Percentiles rank a stretch among this genome's conserved stretches.
These are phyloP conservation scores for Wiebesia pumilae DNA, from an alignment of 1,140 invertebrate genomes.

Conservation along the genomic window DNA sequence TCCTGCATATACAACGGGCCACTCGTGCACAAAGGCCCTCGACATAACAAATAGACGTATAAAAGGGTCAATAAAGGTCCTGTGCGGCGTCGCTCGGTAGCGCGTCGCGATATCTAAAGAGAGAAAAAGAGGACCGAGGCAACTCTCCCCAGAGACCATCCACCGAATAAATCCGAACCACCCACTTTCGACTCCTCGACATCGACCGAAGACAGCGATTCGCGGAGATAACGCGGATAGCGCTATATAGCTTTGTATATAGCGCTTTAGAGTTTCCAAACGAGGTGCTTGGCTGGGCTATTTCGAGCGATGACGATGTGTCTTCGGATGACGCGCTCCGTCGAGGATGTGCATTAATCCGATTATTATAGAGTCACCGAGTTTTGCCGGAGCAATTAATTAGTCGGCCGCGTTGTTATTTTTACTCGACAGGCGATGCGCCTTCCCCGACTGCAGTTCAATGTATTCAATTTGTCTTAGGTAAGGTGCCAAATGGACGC, in stretches of 20 bases:
- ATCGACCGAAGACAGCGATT: not conserved
- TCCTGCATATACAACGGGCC: constrained; percentile 65
- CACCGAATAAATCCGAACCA: constrained; percentile 42
- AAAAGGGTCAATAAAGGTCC: constrained; percentile 75
- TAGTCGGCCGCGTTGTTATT: no score
- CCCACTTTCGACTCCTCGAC: not conserved
- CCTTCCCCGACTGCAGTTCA: no score
- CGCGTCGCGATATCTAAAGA: not conserved
- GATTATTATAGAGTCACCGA: not conserved
- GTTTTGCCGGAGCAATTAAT: no score
- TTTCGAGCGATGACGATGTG: not conserved
- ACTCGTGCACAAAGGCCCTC: constrained; percentile 71
- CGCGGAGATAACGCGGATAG: not conserved
- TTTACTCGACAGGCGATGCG: no score
- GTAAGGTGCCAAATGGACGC: no score
- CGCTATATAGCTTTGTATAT: no score
- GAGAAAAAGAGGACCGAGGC: not conserved
- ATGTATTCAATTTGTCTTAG: no score
- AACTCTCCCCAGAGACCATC: constrained; percentile 63
- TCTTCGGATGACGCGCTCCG: not conserved
- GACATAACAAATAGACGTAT: constrained; percentile 76
- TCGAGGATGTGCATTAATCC: no score
- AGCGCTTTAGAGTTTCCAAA: no score
- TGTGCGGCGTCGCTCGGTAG: constrained; percentile 61
- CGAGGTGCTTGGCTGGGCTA: no score